Evolutionary conservation across 2,113 vertebrate species (phyloP).

Genomic region (Isichthys henryi): DNA sequence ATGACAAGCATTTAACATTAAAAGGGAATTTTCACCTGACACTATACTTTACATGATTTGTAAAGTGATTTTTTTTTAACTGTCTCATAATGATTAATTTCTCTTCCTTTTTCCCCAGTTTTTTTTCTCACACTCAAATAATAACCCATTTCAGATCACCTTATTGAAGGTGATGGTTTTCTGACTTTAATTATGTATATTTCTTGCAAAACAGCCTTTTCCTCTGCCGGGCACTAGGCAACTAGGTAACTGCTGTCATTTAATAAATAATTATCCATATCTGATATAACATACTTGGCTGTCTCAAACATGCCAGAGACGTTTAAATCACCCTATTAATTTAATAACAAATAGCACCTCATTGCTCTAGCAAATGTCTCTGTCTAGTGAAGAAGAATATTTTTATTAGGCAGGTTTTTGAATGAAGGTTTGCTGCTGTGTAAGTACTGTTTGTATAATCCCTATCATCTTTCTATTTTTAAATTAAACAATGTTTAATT

Average conservation of each 20-base stretch:
- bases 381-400: background rate
- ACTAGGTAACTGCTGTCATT: conserved; percentile 1
- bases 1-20: conserved; percentile 4
- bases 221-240: background rate
- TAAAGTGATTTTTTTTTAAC: background rate
- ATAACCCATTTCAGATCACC: background rate
- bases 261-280: conserved; percentile 3
- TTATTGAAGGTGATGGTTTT: background rate
- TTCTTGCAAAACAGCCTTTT: background rate
- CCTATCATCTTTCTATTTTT: background rate
- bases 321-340: background rate
- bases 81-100: background rate
- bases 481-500: background rate
- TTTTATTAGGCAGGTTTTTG: background rate
- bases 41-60: background rate
- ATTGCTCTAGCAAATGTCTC: background rate
- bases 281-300: background rate
- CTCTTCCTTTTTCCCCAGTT: background rate
- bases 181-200: background rate
- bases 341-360: background rate
- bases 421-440: background rate
- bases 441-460: background rate
- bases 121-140: background rate
- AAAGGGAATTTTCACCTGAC: background rate
- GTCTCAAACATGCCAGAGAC: background rate